Conservation (phyloP, 2,113 vertebrate species). For the Cacatua alba region DNA sequence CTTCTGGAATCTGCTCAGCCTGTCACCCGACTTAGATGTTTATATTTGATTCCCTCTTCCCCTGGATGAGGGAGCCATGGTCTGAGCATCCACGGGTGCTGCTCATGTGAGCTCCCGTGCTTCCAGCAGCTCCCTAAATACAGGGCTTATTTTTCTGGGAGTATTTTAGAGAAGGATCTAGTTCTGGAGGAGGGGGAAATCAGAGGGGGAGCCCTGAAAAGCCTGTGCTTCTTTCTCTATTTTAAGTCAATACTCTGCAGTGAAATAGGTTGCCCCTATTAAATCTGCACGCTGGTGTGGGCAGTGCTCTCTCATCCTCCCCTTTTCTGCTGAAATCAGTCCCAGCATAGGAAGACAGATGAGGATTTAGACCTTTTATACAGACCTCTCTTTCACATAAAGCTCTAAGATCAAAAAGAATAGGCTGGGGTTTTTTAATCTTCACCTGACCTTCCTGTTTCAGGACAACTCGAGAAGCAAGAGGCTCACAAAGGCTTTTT, state of each 20-base stretch:
- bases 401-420: background rate
- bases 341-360: background rate
- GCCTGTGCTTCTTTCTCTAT: background rate
- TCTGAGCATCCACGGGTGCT: background rate
- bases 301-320: background rate
- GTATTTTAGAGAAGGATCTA: background rate
- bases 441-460: background rate
- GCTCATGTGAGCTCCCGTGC: rapidly evolving
- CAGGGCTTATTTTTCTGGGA: background rate
- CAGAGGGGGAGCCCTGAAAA: background rate
- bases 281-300: background rate
- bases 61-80: background rate
- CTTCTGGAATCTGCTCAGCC: background rate
- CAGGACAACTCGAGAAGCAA: background rate
- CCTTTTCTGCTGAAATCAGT: background rate
- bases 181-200: background rate
- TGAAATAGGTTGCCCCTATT: background rate
- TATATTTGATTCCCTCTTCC: background rate
- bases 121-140: background rate
- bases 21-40: rapidly evolving
- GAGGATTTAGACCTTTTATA: background rate
- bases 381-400: background rate
- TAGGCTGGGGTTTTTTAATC: background rate
- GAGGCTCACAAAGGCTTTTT: background rate
- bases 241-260: background rate